Percentiles rank a stretch among this genome's conserved stretches.
These are phyloP conservation scores for Equus quagga DNA, from an alignment of 2,113 vertebrate species.

Conservation along the genomic window DNA sequence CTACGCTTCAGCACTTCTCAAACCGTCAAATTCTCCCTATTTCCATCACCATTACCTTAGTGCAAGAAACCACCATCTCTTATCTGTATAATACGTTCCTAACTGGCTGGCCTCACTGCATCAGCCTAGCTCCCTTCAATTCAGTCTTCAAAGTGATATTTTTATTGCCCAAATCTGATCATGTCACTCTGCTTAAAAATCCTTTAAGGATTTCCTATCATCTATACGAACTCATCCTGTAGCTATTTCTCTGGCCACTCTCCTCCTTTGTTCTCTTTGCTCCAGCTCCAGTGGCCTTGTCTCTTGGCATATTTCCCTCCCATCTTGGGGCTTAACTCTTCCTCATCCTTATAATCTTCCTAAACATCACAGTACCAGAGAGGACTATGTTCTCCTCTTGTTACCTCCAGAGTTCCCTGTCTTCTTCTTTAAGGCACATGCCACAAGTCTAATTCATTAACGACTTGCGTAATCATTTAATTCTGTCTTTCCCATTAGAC, in stretches of 20 bases:
- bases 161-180: background rate
- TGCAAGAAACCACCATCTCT: background rate
- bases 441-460: slow-evolving; percentile 46
- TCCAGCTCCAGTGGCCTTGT: background rate
- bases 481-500: slow-evolving; percentile 21
- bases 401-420: background rate
- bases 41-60: background rate
- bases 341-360: background rate
- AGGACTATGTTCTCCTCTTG: background rate
- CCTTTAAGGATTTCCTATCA: background rate
- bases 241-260: background rate
- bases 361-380: background rate
- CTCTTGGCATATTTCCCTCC: background rate
- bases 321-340: background rate
- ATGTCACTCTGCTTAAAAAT: background rate
- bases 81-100: background rate
- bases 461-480: background rate
- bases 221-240: background rate
- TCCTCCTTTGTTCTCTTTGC: background rate
- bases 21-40: background rate
- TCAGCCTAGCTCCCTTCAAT: background rate
- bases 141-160: background rate
- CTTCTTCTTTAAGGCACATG: slow-evolving; percentile 39
- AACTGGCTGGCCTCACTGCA: background rate
- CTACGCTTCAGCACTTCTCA: background rate